Evolutionary conservation across 2,888 invertebrate species (phyloP), one percentile per base, ranked within the genome.

Genomic region (Chymomyza fuscimana): DNA sequence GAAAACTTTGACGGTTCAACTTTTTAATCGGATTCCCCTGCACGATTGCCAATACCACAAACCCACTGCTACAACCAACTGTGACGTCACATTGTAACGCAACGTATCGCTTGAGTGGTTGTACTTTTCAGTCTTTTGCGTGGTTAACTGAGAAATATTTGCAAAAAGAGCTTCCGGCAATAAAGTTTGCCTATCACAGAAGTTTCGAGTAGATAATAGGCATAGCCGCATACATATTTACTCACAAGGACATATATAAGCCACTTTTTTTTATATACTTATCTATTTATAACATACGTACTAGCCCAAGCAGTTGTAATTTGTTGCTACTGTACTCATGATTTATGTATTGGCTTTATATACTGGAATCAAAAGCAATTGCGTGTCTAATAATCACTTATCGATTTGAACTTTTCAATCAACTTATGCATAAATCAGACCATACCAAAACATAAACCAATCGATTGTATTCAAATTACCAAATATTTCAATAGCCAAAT

Each of bases 11-110:
- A 80, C 77, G 85, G 79, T 67, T 86, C 67, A 85, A 87, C 80
- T 85, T 85, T 87, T 81, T 81, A 85, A 87, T 83, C 86, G 84
- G 84, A 87, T 87, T 87, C 84, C 73, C 12, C 40, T 73, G 74
- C 83, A 74, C 85, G 76, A 87, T 85, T 80, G 77, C 87, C 73
- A 74, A 69, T 73, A 70, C 78, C 74, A 76, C 86, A 72, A 73
- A 69, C 76, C 70, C 76, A 75, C 75, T 67, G 68, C 67, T 61
- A 46, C 78, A 64, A 36, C 63, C 72, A 6, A 32, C 32, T 32
- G 32, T 32, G 32, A 56, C 58, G 63, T 36, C 51, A 36, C 67
- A 58, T 32, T 36, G 70, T 63, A 60, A 60, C 67, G 59, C 32
- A 64, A 60, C 64, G 60, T 52, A 19, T 12, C 52, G n/a, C 7